Conservation (phyloP, 2,888 invertebrate species). For the Isoperla grammatica region DNA sequence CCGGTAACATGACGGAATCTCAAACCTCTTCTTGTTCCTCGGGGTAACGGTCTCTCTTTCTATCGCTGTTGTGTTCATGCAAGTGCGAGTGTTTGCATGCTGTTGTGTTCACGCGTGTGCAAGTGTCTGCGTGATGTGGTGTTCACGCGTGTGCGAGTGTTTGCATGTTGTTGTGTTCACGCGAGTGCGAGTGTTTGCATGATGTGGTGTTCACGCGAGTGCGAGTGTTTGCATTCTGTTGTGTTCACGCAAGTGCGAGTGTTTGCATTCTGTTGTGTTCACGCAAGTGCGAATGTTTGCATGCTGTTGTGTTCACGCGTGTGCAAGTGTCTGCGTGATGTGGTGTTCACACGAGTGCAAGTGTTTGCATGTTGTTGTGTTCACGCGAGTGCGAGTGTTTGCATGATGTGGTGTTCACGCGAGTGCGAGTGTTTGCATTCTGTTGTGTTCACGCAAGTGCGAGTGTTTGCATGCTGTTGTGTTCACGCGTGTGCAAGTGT, state of each 20-base stretch:
- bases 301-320: background rate
- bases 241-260: background rate
- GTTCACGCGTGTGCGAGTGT: background rate
- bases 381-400: background rate
- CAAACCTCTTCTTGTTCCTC: conserved; percentile 29
- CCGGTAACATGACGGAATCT: conserved; percentile 19
- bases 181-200: background rate
- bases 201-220: background rate
- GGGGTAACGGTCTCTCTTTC: conserved; percentile 24
- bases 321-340: background rate
- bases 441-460: background rate
- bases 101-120: background rate
- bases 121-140: background rate
- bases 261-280: background rate
- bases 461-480: background rate
- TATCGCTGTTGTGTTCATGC: background rate
- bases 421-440: background rate
- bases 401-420: background rate
- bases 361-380: background rate
- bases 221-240: background rate
- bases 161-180: background rate
- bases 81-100: background rate
- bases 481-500: background rate
- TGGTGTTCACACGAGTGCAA: background rate
- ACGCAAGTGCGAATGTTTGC: background rate